Percentiles rank a stretch among this genome's conserved stretches.
phyloP scores from a whole-genome alignment of 2,888 invertebrate species.

The Ectropis crepuscularia region DNA sequence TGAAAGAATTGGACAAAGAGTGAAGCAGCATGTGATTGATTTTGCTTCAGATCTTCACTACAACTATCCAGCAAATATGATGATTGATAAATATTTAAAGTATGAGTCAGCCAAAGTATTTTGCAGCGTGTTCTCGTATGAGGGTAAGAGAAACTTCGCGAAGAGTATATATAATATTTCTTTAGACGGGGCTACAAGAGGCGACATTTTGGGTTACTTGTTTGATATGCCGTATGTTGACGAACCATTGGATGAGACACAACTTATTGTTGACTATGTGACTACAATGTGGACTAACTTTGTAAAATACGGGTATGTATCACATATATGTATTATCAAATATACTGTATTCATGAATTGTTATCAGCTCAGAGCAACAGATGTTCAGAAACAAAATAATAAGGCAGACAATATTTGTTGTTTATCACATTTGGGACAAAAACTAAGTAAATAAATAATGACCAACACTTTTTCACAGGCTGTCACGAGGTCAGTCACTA shows the following conservation, averaged over 20 bases:
- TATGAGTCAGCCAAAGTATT: constrained; percentile 50
- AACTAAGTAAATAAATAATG: too few relatives aligned
- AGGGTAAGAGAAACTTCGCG: constrained; percentile 56
- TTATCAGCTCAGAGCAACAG: too few relatives aligned
- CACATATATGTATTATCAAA: too few relatives aligned
- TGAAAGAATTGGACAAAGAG: constrained; percentile 32
- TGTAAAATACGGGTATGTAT: constrained; percentile 53
- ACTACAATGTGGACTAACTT: constrained; percentile 50
- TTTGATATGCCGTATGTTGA: constrained; percentile 51
- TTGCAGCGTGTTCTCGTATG: constrained; percentile 60
- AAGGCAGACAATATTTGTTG: too few relatives aligned
- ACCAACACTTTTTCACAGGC: too few relatives aligned
- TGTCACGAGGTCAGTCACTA: too few relatives aligned
- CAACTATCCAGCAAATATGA: constrained; percentile 45
- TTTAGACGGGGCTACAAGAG: constrained; percentile 48
- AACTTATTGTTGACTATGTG: constrained; percentile 36
- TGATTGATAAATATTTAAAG: constrained; percentile 51
- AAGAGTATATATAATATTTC: constrained; percentile 49
- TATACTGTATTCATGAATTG: too few relatives aligned
- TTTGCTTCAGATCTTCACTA: constrained; percentile 44
- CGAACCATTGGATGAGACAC: constrained; percentile 45
- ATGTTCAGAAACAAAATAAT: too few relatives aligned
- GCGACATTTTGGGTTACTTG: constrained; percentile 57
- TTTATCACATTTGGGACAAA: too few relatives aligned
- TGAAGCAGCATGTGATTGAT: constrained; percentile 35